A percentile compares a stretch with the other conserved stretches of the same genome.
phyloP scores from a whole-genome alignment of 1,140 invertebrate species.

The Rhysida immarginata region DNA sequence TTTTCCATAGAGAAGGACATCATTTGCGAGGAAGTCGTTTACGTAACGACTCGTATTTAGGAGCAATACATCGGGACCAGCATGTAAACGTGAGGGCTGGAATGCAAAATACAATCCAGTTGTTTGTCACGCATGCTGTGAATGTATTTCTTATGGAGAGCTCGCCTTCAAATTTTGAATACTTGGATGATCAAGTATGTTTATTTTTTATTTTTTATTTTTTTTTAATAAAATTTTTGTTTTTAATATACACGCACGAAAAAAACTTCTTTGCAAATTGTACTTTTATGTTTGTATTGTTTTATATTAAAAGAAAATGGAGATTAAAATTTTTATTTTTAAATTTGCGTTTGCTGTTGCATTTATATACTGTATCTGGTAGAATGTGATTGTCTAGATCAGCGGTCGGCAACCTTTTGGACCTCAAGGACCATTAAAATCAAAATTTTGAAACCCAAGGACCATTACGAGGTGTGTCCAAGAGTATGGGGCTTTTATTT shows the following conservation, averaged over 20 bases:
- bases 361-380: too few species aligned
- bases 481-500: too few species aligned
- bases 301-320: too few species aligned
- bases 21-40: conserved; percentile 36
- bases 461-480: too few species aligned
- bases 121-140: conserved; percentile 88
- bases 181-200: conserved; percentile 49
- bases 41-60: conserved; percentile 51
- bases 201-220: neutral
- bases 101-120: conserved; percentile 70
- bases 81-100: conserved; percentile 26
- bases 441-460: too few species aligned
- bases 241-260: neutral
- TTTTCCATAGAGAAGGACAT: neutral
- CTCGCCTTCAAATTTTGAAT: conserved; percentile 31
- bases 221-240: neutral
- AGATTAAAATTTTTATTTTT: too few species aligned
- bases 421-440: too few species aligned
- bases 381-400: too few species aligned
- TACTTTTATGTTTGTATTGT: too few species aligned
- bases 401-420: too few species aligned
- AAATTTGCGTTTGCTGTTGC: too few species aligned
- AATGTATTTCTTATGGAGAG: conserved; percentile 78
- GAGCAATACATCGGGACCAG: conserved; percentile 16
- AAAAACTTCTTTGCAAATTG: too few species aligned